Conservation (phyloP, 1,140 invertebrate species). For the Drosophila nasuta region DNA sequence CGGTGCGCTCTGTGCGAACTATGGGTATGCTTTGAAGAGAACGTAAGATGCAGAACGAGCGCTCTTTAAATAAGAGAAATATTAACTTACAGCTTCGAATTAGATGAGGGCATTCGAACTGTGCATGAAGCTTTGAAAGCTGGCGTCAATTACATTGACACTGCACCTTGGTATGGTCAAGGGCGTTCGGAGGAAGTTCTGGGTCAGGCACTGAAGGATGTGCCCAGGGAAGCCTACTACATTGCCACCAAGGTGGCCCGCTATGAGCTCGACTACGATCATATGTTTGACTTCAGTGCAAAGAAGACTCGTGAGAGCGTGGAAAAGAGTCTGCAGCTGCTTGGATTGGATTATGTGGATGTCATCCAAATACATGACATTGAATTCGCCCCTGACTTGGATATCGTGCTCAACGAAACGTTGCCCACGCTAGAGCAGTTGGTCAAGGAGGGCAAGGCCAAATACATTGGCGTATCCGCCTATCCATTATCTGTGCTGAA, state of each 20-base stretch:
- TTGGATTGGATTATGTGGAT: constrained; percentile 94
- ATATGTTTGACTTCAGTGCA: constrained; percentile 95
- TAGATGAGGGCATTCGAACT: constrained; percentile 89
- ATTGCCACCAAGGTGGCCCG: constrained; percentile 96
- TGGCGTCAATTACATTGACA: constrained; percentile 98
- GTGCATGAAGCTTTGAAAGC: constrained; percentile 89
- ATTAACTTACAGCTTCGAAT: constrained; percentile 85
- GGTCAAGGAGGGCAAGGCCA: constrained; percentile 91
- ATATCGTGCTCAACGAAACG: constrained; percentile 94
- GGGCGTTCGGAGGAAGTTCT: constrained; percentile 92
- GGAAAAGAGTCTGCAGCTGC: constrained; percentile 90
- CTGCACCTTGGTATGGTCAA: constrained; percentile 96
- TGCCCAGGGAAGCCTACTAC: constrained; percentile 94
- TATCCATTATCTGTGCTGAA: constrained; percentile 92
- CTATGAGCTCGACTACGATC: constrained; percentile 89
- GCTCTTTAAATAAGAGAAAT: not conserved
- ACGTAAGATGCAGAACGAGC: not conserved
- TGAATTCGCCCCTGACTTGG: constrained; percentile 93
- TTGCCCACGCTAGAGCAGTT: constrained; percentile 91
- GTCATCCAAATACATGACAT: constrained; percentile 96
- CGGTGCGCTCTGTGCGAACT: constrained; percentile 60
- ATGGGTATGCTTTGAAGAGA: constrained; percentile 43
- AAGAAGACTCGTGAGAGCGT: constrained; percentile 91
- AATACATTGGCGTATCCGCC: constrained; percentile 94
- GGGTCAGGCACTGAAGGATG: constrained; percentile 91